Conservation (phyloP, 2,113 vertebrate species). For the Otocyon megalotis region DNA sequence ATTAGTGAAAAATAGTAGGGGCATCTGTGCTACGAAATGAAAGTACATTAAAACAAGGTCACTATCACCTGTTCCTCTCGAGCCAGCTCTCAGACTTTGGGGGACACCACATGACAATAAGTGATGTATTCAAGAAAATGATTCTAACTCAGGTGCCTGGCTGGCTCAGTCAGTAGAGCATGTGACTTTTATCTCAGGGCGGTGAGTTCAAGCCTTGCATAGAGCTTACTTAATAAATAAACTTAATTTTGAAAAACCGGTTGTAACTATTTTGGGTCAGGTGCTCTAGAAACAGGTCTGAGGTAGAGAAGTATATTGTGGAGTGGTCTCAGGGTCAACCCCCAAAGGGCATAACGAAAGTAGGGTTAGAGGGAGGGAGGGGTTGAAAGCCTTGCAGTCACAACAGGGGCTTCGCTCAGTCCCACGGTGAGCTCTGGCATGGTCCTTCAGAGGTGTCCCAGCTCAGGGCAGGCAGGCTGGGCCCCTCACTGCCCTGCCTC, state of each 20-base stretch:
- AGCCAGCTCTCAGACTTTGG: not conserved
- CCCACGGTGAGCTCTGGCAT: accelerated
- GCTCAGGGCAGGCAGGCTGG: not conserved
- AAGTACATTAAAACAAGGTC: not conserved
- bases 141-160: not conserved
- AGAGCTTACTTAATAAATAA: not conserved
- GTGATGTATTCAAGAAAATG: not conserved
- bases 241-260: not conserved
- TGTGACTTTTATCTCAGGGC: not conserved
- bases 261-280: not conserved
- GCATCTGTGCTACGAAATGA: not conserved
- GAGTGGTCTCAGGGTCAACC: not conserved
- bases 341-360: not conserved
- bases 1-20: not conserved
- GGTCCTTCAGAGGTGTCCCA: not conserved
- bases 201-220: not conserved
- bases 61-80: not conserved
- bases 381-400: no score
- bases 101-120: not conserved
- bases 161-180: not conserved
- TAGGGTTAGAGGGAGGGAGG: not conserved
- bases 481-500: not conserved
- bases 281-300: not conserved
- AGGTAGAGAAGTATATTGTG: not conserved
- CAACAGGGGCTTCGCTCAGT: not conserved